A percentile compares a stretch with the other conserved stretches of the same genome.
Conservation (phyloP, 2,797 vertebrate genomes). For the Threskiornis aethiopicus region DNA sequence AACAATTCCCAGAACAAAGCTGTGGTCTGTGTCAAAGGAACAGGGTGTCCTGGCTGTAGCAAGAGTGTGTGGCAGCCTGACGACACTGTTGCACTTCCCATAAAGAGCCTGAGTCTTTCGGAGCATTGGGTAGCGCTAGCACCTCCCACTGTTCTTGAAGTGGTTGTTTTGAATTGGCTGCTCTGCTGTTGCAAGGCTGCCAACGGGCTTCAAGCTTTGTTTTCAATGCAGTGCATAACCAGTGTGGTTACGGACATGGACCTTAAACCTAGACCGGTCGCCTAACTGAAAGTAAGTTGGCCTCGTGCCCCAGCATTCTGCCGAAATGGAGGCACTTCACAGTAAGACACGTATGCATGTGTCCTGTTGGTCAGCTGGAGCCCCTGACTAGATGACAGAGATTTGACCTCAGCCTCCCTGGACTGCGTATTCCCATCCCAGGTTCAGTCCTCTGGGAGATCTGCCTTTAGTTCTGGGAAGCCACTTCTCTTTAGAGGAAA, state of each 20-base stretch:
- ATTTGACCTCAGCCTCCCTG: neutral
- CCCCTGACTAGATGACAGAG: neutral
- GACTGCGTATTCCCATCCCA: neutral
- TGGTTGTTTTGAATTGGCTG: neutral
- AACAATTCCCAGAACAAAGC: slow-evolving; percentile 30
- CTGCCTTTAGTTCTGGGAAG: neutral
- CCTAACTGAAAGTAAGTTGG: too few species aligned
- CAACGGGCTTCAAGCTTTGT: neutral
- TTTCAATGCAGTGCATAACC: neutral
- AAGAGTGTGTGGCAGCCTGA: neutral
- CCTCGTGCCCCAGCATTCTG: neutral
- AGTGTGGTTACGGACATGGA: rapidly evolving
- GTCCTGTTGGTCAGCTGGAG: neutral
- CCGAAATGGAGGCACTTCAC: rapidly evolving
- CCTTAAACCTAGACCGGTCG: rapidly evolving
- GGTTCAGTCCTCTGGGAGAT: neutral
- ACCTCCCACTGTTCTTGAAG: neutral
- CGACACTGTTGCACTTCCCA: rapidly evolving
- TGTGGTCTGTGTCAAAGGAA: neutral
- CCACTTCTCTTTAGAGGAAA: neutral
- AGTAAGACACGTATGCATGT: rapidly evolving
- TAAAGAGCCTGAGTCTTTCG: neutral
- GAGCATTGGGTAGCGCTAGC: neutral
- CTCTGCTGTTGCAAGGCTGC: neutral
- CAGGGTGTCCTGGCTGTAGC: neutral